Base-by-base conservation (phyloP, 2,888 invertebrate genomes). In the Desoria tigrina region DNA sequence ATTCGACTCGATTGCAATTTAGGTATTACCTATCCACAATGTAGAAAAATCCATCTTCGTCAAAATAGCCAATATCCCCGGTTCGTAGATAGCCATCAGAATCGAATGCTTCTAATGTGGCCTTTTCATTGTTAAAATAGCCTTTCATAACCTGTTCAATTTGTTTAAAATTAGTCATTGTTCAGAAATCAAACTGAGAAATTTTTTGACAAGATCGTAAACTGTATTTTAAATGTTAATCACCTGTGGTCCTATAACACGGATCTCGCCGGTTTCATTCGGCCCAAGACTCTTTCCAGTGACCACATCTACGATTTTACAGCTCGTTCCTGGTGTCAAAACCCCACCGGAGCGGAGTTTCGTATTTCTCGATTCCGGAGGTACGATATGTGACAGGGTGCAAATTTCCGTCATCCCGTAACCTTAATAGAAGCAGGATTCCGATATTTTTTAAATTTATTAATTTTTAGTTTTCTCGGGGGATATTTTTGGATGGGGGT, bases 11-110 rank as follows among this genome's bases (percentile, higher is more conserved):
- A n/a, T n/a, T 32, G 32, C 32, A 32, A n/a, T 32, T 32, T 32
- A 32, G 32, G 4, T n/a, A 7, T 32, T 32, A 32, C 32, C 32
- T 32, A 79, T 90, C 90, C 11, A 90, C 87, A 71, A 90, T 85
- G 79, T 84, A 89, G 80, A 89, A 89, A 79, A 86, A 88, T 51
- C 84, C 84, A 53, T 90, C 87, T 6, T 88, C 87, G 77, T 90
- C 90, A 77, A 87, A 88, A 77, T 88, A 88, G 0, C 86, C 90
- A n/a, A 91, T 86, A 79, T 92, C 90, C 1, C 90, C 89, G 0
- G 88, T 88, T 77, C 88, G 88, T 16, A 92, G 81, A 90, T 90
- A 92, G 11, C 90, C 90, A 0, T 90, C 88, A 4, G 82, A 81
- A 78, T 88, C 88, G 7, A 91, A 81, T 0, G 87, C 88, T 74